phyloP scores from a whole-genome alignment of 1,140 invertebrate species.

The Aleiodes sp. region DNA sequence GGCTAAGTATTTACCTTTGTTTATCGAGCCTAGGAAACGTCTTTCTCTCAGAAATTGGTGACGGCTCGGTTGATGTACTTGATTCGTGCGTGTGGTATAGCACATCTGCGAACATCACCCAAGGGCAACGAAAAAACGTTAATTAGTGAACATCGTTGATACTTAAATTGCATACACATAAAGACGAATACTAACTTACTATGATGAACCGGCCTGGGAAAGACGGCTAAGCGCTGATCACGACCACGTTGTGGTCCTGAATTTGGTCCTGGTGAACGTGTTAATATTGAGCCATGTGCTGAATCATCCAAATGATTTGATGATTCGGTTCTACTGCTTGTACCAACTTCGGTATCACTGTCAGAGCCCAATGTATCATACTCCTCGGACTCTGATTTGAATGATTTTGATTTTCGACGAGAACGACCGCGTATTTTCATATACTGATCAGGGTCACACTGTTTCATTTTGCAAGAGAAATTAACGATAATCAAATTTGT shows the following conservation, averaged over 20 bases:
- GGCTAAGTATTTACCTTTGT: background rate
- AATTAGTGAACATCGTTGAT: background rate
- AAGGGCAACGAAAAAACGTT: constrained; percentile 29
- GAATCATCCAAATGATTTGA: constrained; percentile 68
- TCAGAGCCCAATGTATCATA: constrained; percentile 73
- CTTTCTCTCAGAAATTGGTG: constrained; percentile 69
- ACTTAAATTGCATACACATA: background rate
- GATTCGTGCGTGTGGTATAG: constrained; percentile 69
- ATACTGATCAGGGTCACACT: constrained; percentile 63
- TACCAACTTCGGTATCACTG: constrained; percentile 69
- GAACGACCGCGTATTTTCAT: constrained; percentile 61
- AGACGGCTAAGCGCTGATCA: constrained; percentile 60
- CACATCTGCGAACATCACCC: constrained; percentile 61
- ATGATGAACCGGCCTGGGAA: constrained; percentile 69
- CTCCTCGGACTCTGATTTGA: constrained; percentile 72
- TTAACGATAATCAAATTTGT: background rate
- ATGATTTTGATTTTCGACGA: constrained; percentile 62
- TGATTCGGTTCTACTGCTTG: constrained; percentile 68
- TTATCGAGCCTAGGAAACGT: constrained; percentile 63
- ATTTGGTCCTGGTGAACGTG: constrained; percentile 57
- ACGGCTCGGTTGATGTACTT: constrained; percentile 69
- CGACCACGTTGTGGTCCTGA: constrained; percentile 51
- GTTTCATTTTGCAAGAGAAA: background rate
- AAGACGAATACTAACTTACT: constrained; percentile 71
- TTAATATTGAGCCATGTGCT: constrained; percentile 57